These are phyloP conservation scores for Crioceris asparagi DNA, from an alignment of 2,888 invertebrate genomes.

Conservation along the genomic window DNA sequence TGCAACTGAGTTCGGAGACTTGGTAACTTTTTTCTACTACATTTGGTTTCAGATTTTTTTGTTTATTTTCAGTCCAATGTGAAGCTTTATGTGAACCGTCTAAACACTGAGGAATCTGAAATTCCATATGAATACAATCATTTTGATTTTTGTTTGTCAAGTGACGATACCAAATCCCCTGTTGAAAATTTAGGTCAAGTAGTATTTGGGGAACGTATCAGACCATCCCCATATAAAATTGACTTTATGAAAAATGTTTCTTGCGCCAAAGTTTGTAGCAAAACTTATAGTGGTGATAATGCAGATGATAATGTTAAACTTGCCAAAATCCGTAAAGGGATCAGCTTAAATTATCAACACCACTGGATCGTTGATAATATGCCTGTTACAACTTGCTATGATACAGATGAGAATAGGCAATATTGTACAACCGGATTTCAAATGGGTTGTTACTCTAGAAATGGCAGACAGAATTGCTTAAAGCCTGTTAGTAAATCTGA, in stretches of 20 bases:
- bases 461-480: slow-evolving; percentile 28
- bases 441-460: slow-evolving; percentile 68
- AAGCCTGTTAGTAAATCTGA: slow-evolving; percentile 40
- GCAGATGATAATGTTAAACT: slow-evolving; percentile 53
- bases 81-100: slow-evolving; percentile 83
- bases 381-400: slow-evolving; percentile 93
- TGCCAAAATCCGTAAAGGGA: slow-evolving; percentile 77
- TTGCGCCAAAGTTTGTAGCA: slow-evolving; percentile 54
- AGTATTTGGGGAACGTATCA: slow-evolving; percentile 96
- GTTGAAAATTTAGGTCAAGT: slow-evolving; percentile 98
- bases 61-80: slow-evolving; percentile 68
- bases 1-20: too few relatives aligned
- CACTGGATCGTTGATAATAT: slow-evolving; percentile 99
- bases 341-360: slow-evolving; percentile 91
- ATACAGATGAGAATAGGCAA: slow-evolving; percentile 54
- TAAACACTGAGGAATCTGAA: slow-evolving; percentile 96
- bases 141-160: slow-evolving; percentile 86
- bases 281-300: slow-evolving; percentile 54
- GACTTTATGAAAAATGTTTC: slow-evolving; percentile 64
- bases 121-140: slow-evolving; percentile 97
- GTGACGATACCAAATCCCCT: slow-evolving; percentile 66
- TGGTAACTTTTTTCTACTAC: too few relatives aligned
- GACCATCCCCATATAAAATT: slow-evolving; percentile 86
- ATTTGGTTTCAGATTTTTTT: neutral
- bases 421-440: slow-evolving; percentile 92